Percentiles rank a stretch among this genome's conserved stretches.
Evolutionary conservation across 2,888 invertebrate species (phyloP).

Genomic region (Nasonia oneida): DNA sequence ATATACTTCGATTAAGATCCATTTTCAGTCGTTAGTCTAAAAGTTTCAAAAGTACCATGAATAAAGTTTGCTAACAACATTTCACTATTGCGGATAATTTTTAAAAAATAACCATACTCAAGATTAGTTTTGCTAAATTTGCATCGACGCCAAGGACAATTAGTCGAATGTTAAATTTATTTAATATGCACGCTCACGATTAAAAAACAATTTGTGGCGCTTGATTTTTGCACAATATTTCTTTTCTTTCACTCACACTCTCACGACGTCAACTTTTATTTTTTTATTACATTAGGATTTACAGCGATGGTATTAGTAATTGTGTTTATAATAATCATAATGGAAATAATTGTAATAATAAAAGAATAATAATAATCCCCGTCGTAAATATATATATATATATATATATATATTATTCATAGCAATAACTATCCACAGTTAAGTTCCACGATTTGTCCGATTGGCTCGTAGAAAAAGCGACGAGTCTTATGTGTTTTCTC

Average conservation of each 20-base stretch:
- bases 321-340: constrained; percentile 41
- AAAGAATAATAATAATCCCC: constrained; percentile 31
- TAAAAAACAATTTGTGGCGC: constrained; percentile 39
- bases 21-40: background rate
- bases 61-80: background rate
- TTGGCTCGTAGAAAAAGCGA: constrained; percentile 52
- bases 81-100: background rate
- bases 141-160: constrained; percentile 18
- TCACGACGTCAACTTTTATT: constrained; percentile 20
- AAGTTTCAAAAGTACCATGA: background rate
- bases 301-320: constrained; percentile 39
- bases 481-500: constrained; percentile 24
- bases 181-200: constrained; percentile 11
- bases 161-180: constrained; percentile 17
- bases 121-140: background rate
- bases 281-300: constrained; percentile 56
- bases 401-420: background rate
- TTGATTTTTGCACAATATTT: constrained; percentile 16
- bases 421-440: constrained; percentile 60
- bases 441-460: constrained; percentile 50
- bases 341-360: constrained; percentile 37
- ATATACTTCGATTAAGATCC: background rate
- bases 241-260: background rate
- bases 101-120: background rate
- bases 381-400: constrained; percentile 38